Evolutionary conservation across 2,888 invertebrate species (phyloP).

Genomic region (Melanophora roralis): DNA sequence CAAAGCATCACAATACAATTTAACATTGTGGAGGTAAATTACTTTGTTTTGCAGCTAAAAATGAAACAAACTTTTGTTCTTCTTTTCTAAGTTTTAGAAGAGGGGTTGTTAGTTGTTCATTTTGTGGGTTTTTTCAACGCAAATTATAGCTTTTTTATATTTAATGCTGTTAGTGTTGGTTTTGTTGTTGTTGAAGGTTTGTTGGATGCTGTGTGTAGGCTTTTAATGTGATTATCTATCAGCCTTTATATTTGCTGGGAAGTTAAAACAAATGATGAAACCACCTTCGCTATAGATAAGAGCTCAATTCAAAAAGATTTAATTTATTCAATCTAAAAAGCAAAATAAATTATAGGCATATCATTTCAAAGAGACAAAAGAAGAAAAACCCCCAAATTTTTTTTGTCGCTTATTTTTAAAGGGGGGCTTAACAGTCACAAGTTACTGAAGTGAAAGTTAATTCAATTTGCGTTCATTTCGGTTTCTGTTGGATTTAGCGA

Average conservation of each 20-base stretch:
- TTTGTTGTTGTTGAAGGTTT: neutral
- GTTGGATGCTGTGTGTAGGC: constrained; percentile 37
- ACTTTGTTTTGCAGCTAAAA: constrained; percentile 35
- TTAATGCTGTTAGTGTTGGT: neutral
- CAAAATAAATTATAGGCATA: constrained; percentile 12
- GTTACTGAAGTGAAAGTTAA: constrained; percentile 39
- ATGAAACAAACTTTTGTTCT: constrained; percentile 3
- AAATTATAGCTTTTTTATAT: constrained; percentile 18
- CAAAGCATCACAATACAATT: constrained; percentile 7
- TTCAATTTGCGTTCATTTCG: constrained; percentile 18
- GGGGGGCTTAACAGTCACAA: neutral
- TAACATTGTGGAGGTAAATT: constrained; percentile 53
- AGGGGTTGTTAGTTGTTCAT: constrained; percentile 53
- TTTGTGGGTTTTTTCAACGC: constrained; percentile 25
- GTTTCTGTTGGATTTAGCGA: neutral
- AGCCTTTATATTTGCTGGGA: constrained; percentile 25
- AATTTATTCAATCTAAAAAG: constrained; percentile 50
- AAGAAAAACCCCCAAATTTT: neutral
- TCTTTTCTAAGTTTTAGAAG: neutral
- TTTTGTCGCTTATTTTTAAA: no score
- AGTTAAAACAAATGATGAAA: constrained; percentile 57
- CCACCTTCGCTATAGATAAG: constrained; percentile 53
- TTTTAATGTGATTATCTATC: constrained; percentile 61
- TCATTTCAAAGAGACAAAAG: neutral
- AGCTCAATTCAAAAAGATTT: constrained; percentile 58